Conservation (phyloP, 2,888 invertebrate genomes). For the Brachynemurus nebulosus region DNA sequence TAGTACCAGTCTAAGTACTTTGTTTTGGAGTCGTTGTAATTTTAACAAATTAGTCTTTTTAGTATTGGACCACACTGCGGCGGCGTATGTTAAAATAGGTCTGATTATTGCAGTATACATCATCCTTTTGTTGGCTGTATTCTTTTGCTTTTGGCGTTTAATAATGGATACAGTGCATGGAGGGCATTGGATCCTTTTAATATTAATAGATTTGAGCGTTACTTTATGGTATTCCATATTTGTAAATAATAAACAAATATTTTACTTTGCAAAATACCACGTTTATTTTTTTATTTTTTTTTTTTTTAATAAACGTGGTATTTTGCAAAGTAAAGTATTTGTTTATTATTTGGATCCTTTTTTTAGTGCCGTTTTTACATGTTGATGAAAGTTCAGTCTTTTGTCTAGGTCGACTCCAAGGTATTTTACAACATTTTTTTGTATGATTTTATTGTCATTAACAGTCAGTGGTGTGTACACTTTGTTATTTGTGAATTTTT, state of each 20-base stretch:
- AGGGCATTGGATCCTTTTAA: slow-evolving; percentile 15
- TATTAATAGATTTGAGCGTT: no score
- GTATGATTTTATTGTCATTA: slow-evolving; percentile 9
- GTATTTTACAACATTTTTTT: slow-evolving; percentile 5
- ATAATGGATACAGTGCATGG: slow-evolving; percentile 18
- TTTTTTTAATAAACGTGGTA: no score
- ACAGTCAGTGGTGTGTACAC: slow-evolving; percentile 11
- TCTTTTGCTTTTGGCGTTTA: slow-evolving; percentile 13
- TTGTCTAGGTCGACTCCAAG: background rate
- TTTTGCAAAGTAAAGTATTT: no score
- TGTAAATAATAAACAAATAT: no score
- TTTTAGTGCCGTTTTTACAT: slow-evolving; percentile 4
- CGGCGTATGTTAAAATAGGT: slow-evolving; percentile 18
- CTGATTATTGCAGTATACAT: slow-evolving; percentile 19
- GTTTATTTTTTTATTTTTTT: no score
- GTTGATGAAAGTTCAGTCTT: background rate
- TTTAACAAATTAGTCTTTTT: slow-evolving; percentile 9
- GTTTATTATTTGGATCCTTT: no score
- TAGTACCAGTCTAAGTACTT: slow-evolving; percentile 14
- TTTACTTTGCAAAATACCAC: no score
- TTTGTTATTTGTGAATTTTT: no score
- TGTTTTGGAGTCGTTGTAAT: slow-evolving; percentile 18
- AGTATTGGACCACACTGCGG: slow-evolving; percentile 16
- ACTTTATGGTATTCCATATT: no score
- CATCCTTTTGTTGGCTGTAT: slow-evolving; percentile 17